Conservation (phyloP, 2,113 vertebrate genomes). For the Colius striatus region DNA sequence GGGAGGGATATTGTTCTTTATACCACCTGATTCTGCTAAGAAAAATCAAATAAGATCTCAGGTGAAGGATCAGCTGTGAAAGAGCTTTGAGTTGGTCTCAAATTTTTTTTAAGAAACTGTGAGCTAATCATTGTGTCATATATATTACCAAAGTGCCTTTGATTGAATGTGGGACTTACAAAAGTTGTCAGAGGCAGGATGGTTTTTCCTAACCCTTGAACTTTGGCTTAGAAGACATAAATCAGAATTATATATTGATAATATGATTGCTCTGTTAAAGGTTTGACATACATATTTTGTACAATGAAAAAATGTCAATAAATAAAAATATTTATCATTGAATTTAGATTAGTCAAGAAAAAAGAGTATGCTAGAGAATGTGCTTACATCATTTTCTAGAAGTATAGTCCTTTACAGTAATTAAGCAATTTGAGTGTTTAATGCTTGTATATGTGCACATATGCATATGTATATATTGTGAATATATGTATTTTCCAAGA, state of each 20-base stretch:
- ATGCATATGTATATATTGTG: neutral
- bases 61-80: neutral
- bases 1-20: neutral
- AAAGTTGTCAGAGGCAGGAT: neutral
- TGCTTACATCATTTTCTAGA: neutral
- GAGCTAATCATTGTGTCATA: neutral
- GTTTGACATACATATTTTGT: conserved; percentile 56
- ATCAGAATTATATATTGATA: conserved; percentile 13
- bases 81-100: neutral
- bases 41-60: neutral
- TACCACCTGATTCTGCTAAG: neutral
- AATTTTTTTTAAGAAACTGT: neutral
- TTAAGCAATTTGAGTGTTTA: neutral
- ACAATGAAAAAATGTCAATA: conserved; percentile 16
- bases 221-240: conserved; percentile 23
- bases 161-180: neutral
- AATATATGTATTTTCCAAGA: conserved; percentile 12
- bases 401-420: neutral
- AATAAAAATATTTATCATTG: conserved; percentile 14
- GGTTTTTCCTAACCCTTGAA: conserved; percentile 26
- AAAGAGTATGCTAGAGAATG: neutral
- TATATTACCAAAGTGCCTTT: neutral
- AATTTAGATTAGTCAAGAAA: neutral
- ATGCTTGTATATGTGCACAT: neutral
- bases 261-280: conserved; percentile 32